Conservation (phyloP, 2,888 invertebrate genomes). For the Anorthoa munda region DNA sequence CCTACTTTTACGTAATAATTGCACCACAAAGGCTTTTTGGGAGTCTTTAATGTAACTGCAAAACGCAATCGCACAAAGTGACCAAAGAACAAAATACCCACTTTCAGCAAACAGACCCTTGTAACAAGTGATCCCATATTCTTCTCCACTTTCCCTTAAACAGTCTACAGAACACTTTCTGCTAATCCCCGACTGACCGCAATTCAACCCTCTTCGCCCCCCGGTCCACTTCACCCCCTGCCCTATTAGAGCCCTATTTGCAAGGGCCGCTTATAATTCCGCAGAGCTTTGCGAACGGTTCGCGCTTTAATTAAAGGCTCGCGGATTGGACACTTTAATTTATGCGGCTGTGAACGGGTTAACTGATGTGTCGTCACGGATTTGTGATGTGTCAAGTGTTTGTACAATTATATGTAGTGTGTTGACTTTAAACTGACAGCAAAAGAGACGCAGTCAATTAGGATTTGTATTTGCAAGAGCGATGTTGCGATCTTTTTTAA, state of each 20-base stretch:
- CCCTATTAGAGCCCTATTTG: conserved; percentile 65
- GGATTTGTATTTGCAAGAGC: neutral
- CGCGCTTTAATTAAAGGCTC: conserved; percentile 61
- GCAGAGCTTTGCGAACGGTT: conserved; percentile 53
- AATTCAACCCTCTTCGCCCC: conserved; percentile 55
- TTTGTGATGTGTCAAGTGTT: conserved; percentile 7
- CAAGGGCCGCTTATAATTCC: conserved; percentile 56
- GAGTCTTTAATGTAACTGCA: neutral
- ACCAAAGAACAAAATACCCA: conserved; percentile 1
- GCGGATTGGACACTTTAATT: conserved; percentile 44
- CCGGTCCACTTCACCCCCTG: conserved; percentile 5
- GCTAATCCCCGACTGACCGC: conserved; percentile 66
- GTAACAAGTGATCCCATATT: conserved; percentile 33
- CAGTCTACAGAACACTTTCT: conserved; percentile 58
- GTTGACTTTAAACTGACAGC: neutral
- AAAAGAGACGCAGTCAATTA: neutral
- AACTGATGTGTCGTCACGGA: conserved; percentile 1
- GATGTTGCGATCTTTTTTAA: neutral
- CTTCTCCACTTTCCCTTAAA: conserved; percentile 44
- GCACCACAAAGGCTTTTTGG: neutral
- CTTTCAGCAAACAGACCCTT: conserved; percentile 15
- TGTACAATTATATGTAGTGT: neutral
- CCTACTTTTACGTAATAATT: neutral
- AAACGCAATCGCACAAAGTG: neutral
- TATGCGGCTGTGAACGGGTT: conserved; percentile 7